These are phyloP conservation scores for Cladopsammia gracilis DNA, from an alignment of 64 coral and sea anemone genomes.

Conservation along the genomic window DNA sequence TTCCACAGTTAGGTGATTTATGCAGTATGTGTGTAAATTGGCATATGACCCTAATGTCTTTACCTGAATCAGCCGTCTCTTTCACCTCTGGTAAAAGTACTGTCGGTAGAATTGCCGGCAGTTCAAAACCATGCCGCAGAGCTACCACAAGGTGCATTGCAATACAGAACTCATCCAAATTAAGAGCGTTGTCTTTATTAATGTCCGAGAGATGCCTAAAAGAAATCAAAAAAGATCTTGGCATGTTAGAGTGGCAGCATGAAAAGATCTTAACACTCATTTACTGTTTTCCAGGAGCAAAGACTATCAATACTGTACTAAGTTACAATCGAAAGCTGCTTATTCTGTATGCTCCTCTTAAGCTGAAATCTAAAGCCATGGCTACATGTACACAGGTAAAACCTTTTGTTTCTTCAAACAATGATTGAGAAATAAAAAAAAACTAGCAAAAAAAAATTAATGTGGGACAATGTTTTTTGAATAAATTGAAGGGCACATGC, in stretches of 20 bases:
- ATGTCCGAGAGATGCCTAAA: conserved; percentile 95
- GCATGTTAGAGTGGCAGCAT: no score
- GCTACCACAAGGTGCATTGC: conserved; percentile 99
- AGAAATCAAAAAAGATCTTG: neutral
- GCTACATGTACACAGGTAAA: no score
- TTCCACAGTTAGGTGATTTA: no score
- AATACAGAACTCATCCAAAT: conserved; percentile 97
- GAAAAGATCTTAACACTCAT: neutral
- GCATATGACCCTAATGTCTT: neutral
- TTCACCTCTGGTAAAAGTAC: conserved; percentile 62
- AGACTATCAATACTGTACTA: neutral
- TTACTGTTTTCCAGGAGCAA: neutral
- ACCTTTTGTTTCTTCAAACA: no score
- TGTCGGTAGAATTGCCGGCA: conserved; percentile 75
- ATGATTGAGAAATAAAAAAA: no score
- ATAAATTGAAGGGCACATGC: no score
- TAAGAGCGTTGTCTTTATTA: conserved; percentile 94
- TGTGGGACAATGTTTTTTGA: no score
- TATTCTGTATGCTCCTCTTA: no score
- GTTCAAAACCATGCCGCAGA: conserved; percentile 93
- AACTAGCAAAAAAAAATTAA: no score
- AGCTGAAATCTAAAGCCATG: no score
- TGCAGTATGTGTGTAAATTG: no score
- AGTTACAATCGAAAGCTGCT: no score
- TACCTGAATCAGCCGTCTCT: conserved; percentile 43